Evolutionary conservation across 2,113 vertebrate genomes (phyloP).

Genomic region (Sitta europaea): DNA sequence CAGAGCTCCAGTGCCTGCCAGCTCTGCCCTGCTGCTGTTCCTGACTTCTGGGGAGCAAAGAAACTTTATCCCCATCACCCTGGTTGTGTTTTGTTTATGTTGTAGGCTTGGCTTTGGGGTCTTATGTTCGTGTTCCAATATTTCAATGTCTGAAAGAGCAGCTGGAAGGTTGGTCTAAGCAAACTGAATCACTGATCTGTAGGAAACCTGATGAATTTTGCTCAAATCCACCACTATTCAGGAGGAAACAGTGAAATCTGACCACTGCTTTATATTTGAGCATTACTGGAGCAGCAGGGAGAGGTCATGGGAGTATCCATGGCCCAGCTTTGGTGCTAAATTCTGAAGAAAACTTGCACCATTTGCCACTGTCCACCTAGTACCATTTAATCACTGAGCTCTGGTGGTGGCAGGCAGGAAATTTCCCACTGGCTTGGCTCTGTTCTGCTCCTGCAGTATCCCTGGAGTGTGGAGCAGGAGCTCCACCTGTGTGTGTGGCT

Average conservation of each 20-base stretch:
- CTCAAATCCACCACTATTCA: not conserved
- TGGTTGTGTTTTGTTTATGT: not conserved
- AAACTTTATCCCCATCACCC: not conserved
- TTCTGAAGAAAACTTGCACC: not conserved
- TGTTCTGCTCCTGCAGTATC: not conserved
- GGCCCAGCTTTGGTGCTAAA: not conserved
- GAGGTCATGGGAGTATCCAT: not conserved
- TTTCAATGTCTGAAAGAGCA: not conserved
- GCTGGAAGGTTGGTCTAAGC: not conserved
- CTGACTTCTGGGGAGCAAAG: not conserved
- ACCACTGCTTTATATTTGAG: not conserved
- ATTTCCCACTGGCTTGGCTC: not conserved
- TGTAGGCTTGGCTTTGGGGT: not conserved
- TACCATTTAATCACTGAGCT: not conserved
- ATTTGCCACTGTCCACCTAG: not conserved
- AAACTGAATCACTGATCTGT: not conserved
- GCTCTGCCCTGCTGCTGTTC: not conserved
- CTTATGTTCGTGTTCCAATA: not conserved
- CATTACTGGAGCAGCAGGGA: not conserved
- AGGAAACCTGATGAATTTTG: not conserved
- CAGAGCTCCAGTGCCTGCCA: not conserved
- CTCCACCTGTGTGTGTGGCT: constrained; percentile 10
- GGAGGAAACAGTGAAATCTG: not conserved
- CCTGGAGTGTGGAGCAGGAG: not conserved
- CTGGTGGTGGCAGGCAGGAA: not conserved